phyloP scores from a whole-genome alignment of 2,888 invertebrate genomes.

The Chironomus riparius region DNA sequence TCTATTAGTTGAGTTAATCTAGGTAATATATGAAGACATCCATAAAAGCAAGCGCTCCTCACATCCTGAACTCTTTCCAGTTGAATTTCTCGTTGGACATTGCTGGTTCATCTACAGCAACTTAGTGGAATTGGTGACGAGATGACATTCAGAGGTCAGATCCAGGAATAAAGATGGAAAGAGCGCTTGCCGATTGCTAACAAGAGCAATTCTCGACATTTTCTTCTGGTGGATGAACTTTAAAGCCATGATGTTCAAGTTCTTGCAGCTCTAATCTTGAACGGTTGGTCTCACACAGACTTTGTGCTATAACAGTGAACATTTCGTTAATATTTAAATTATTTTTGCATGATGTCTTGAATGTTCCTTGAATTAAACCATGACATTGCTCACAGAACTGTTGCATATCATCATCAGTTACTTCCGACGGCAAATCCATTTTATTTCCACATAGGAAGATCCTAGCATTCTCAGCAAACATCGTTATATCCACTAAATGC shows the following conservation, averaged over 20 bases:
- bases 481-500: conserved; percentile 77
- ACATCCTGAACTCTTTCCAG: background rate
- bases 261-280: conserved; percentile 75
- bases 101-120: no score
- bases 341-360: conserved; percentile 82
- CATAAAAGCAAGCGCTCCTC: background rate
- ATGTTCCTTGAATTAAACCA: conserved; percentile 77
- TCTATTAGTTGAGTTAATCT: no score
- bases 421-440: conserved; percentile 56
- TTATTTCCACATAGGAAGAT: conserved; percentile 93
- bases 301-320: conserved; percentile 80
- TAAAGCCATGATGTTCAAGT: conserved; percentile 67
- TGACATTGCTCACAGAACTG: conserved; percentile 88
- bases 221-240: conserved; percentile 57
- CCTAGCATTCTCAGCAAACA: conserved; percentile 89
- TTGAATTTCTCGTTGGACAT: background rate
- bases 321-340: conserved; percentile 82
- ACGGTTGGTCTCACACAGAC: conserved; percentile 68
- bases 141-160: background rate
- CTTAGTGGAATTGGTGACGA: background rate
- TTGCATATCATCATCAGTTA: conserved; percentile 80
- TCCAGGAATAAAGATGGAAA: conserved; percentile 19
- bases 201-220: conserved; percentile 39
- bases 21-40: no score
- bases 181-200: conserved; percentile 24